Evolutionary conservation across 2,888 invertebrate genomes (phyloP), one percentile per base, ranked within the genome.

Genomic region (Brachyptera putata): DNA sequence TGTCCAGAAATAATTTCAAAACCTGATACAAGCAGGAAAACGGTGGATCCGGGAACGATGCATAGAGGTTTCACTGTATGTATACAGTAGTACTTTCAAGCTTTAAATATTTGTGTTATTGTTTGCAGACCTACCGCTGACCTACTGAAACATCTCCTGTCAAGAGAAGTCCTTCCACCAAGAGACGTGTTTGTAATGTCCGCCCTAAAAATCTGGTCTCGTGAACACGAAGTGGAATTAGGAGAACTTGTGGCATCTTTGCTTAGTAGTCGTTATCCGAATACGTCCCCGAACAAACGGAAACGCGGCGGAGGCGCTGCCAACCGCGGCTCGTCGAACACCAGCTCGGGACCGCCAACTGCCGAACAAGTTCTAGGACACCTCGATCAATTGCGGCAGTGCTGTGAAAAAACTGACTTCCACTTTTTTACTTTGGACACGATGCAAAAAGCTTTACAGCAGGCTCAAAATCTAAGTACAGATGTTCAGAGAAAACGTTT

Each of bases 171-270:
- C 7, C 85, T 86, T 70, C 83, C 82, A 55, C 78, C 80, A 41
- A 85, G 87, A 61, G 96, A 96, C 75, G 84, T 87, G 64, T 95
- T 97, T 77, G 90, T 95, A 13, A 89, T 93, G 46, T 92, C 96
- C 2, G 86, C 93, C 37, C 78, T 98, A 66, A 89, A 94, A 70
- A 91, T 90, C 76, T 98, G 95, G 97, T 95, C 92, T 75, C 89
- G 92, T 70, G 91, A 93, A 69, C 87, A 88, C 70, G 92, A 95
- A 70, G 94, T 95, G 69, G 91, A 90, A 74, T 82, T 91, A 61
- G 89, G 86, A 3, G 91, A 91, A 75, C 79, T 91, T 65, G 83
- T 92, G 62, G 86, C 89, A 53, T 85, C 85, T 68, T 76, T 92
- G 62, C 78, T 92, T 70, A 89, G 86, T 71, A 88, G 88, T 64